These are phyloP conservation scores for Rhynchophorus ferrugineus DNA, from an alignment of 1,140 invertebrate genomes.

Conservation along the genomic window DNA sequence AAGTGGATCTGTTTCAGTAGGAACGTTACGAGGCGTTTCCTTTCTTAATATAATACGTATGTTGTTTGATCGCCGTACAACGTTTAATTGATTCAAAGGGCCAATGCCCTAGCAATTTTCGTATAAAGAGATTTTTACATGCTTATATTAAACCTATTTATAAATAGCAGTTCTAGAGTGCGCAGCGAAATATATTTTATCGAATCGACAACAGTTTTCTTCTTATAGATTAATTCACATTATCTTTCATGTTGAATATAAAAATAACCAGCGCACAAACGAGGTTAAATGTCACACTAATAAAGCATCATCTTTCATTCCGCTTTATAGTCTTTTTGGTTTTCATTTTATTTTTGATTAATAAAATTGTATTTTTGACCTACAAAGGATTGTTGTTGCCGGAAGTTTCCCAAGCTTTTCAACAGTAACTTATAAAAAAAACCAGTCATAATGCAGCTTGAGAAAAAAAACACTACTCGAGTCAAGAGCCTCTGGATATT, in stretches of 20 bases:
- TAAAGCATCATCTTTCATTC: constrained; percentile 2
- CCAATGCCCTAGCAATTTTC: constrained; percentile 9
- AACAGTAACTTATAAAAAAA: neutral
- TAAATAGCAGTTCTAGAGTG: neutral
- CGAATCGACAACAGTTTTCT: neutral
- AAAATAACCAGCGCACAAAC: neutral
- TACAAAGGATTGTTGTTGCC: too few species aligned
- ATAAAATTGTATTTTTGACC: too few species aligned
- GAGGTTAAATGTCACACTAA: constrained; percentile 9
- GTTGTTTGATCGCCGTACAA: constrained; percentile 16
- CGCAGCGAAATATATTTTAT: neutral
- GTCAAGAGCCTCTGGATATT: too few species aligned
- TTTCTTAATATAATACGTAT: constrained; percentile 19
- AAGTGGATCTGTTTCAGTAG: constrained; percentile 8
- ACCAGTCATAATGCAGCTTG: neutral
- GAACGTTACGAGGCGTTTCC: constrained; percentile 9
- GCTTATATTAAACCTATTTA: constrained; percentile 1
- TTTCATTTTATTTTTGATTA: neutral
- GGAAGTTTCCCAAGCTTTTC: too few species aligned
- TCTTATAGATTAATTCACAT: neutral
- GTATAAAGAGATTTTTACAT: neutral
- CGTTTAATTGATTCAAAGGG: constrained; percentile 10
- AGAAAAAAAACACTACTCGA: too few species aligned
- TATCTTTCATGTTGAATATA: constrained; percentile 2
- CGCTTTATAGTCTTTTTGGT: neutral